These are phyloP conservation scores for Cotesia vestalis DNA, from an alignment of 1,140 invertebrate species.

Conservation along the genomic window DNA sequence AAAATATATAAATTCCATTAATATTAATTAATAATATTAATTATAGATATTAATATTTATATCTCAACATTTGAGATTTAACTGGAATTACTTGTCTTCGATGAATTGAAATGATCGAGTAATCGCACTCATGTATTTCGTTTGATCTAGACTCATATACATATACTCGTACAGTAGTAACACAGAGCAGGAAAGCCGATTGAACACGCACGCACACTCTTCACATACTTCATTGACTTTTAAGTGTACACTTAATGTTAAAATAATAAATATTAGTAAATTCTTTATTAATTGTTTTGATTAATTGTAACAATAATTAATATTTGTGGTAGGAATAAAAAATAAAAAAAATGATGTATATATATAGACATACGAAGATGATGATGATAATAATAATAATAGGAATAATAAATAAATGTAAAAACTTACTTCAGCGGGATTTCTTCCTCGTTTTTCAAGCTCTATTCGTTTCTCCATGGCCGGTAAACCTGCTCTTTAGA, in stretches of 20 bases:
- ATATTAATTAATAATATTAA: neutral
- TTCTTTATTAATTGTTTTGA: no score
- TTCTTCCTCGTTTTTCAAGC: slow-evolving; percentile 85
- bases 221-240: slow-evolving; percentile 7
- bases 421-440: slow-evolving; percentile 80
- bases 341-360: no score
- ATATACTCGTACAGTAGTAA: neutral
- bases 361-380: no score
- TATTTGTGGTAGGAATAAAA: no score
- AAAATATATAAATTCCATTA: neutral
- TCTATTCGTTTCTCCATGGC: slow-evolving; percentile 92
- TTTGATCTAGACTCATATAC: neutral
- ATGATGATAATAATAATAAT: neutral
- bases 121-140: neutral
- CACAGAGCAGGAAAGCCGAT: neutral
- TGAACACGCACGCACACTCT: neutral
- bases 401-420: slow-evolving; percentile 8
- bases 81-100: no score
- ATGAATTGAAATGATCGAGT: no score
- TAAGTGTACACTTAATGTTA: neutral
- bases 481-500: slow-evolving; percentile 42
- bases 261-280: neutral
- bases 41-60: neutral
- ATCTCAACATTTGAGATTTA: neutral
- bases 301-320: no score